Percentiles rank a stretch among this genome's conserved stretches.
phyloP scores from a whole-genome alignment of 2,113 vertebrate genomes.

The Tachuris rubrigastra region DNA sequence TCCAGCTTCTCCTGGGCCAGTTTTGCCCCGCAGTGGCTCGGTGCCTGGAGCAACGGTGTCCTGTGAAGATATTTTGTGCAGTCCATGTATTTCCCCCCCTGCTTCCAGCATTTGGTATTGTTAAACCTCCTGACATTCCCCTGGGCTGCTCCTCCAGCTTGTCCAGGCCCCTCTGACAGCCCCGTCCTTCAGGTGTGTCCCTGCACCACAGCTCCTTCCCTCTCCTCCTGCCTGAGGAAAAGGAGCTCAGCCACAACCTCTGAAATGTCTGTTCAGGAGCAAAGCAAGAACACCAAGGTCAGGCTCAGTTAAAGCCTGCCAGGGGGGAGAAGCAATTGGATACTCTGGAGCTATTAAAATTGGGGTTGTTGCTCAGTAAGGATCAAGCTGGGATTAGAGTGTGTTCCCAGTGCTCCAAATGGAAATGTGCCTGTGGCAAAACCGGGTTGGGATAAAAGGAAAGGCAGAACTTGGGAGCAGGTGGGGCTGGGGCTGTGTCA shows the following conservation, averaged over 20 bases:
- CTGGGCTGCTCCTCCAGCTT: neutral
- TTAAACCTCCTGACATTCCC: neutral
- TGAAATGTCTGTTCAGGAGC: neutral
- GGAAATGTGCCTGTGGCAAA: neutral
- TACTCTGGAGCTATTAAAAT: neutral
- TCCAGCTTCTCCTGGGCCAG: neutral
- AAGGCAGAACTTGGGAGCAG: neutral
- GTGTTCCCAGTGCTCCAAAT: rapidly evolving
- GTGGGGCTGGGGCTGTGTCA: neutral
- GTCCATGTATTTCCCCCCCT: neutral
- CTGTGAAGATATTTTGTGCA: neutral
- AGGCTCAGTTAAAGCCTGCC: neutral
- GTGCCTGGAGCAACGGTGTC: neutral
- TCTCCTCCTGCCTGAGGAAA: neutral
- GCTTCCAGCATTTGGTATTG: neutral
- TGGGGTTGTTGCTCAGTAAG: neutral
- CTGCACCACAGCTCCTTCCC: neutral
- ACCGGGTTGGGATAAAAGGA: rapidly evolving
- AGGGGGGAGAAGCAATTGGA: neutral
- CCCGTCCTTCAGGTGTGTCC: neutral
- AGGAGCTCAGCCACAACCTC: neutral
- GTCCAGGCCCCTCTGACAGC: neutral
- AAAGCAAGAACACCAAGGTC: neutral
- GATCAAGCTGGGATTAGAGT: neutral
- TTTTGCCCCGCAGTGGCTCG: neutral